phyloP scores from a whole-genome alignment of 2,888 invertebrate genomes.

The Congeria kusceri region DNA sequence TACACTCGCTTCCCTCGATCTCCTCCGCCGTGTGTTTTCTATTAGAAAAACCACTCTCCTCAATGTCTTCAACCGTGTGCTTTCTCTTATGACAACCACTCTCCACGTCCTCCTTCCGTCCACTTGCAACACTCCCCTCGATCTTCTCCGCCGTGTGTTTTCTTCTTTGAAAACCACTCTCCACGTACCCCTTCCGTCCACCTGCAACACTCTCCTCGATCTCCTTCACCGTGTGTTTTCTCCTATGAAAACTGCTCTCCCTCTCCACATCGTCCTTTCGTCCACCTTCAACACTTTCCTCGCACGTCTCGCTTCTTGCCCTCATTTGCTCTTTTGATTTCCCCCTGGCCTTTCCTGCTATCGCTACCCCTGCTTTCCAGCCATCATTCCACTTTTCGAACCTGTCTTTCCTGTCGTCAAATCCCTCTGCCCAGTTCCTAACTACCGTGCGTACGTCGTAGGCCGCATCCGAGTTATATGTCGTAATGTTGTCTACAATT shows the following conservation, averaged over 20 bases:
- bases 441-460: conserved; percentile 27
- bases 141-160: too few relatives aligned
- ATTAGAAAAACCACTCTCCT: neutral
- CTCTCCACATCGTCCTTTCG: neutral
- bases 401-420: conserved; percentile 17
- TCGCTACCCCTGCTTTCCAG: conserved; percentile 27
- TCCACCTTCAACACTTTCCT: neutral
- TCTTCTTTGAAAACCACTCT: too few relatives aligned
- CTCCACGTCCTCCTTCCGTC: too few relatives aligned
- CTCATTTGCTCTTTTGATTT: conserved; percentile 1
- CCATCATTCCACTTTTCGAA: conserved; percentile 23
- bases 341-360: neutral
- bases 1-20: neutral
- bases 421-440: conserved; percentile 23
- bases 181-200: neutral
- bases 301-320: neutral
- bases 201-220: too few relatives aligned
- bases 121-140: too few relatives aligned
- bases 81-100: neutral
- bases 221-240: too few relatives aligned
- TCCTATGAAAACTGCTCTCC: neutral
- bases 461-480: conserved; percentile 15
- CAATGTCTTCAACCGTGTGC: neutral
- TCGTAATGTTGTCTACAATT: neutral
- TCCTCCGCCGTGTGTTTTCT: neutral